These are phyloP conservation scores for Himalopsyche phryganea DNA, from an alignment of 1,140 invertebrate species.

Conservation along the genomic window DNA sequence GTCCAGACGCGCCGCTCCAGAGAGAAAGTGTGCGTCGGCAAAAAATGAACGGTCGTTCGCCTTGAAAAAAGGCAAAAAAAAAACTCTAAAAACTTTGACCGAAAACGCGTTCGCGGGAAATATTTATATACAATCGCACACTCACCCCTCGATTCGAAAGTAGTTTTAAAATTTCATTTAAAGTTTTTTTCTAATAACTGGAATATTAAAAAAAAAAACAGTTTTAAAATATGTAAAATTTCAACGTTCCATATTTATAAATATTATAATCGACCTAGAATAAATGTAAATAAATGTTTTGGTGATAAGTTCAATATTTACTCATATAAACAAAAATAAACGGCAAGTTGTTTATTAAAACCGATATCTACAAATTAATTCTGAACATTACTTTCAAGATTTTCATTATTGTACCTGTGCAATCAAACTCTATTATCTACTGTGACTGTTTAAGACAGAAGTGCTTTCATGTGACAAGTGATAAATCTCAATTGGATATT, in stretches of 20 bases:
- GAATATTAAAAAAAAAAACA: background rate
- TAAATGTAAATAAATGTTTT: constrained; percentile 15
- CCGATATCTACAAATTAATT: background rate
- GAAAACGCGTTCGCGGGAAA: constrained; percentile 8
- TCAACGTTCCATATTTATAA: background rate
- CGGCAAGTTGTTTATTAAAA: background rate
- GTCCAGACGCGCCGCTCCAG: constrained; percentile 26
- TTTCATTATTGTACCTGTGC: too few species aligned
- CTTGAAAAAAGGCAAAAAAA: constrained; percentile 23
- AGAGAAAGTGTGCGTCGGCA: constrained; percentile 24
- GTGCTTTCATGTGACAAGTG: too few species aligned
- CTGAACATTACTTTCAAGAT: too few species aligned
- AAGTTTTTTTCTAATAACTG: constrained; percentile 1
- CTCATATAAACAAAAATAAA: background rate
- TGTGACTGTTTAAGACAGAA: too few species aligned
- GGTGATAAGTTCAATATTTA: constrained; percentile 9
- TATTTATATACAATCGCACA: constrained; percentile 1
- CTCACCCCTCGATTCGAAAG: constrained; percentile 1
- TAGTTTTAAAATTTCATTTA: constrained; percentile 1
- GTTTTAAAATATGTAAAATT: too few species aligned
- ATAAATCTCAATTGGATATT: too few species aligned
- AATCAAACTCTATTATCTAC: too few species aligned
- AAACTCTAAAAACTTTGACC: constrained; percentile 7
- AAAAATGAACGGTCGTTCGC: constrained; percentile 19
- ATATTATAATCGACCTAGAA: constrained; percentile 1